A percentile compares a stretch with the other conserved stretches of the same genome.
Conservation (phyloP, 2,888 invertebrate genomes). For the Phytoseiulus persimilis region DNA sequence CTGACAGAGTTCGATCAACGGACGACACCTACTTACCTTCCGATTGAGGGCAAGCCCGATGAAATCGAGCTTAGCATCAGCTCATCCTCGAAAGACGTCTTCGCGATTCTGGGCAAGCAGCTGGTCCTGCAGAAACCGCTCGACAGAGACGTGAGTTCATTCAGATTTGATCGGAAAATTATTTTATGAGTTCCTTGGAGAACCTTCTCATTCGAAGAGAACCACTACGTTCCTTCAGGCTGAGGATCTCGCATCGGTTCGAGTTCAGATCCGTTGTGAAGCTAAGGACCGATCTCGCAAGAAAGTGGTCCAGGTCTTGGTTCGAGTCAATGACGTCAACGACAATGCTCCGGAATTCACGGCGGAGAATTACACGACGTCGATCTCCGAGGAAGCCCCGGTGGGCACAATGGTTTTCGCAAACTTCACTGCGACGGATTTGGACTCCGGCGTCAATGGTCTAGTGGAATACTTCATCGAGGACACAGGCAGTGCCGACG, state of each 20-base stretch:
- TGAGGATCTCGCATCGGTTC: constrained; percentile 43
- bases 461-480: constrained; percentile 75
- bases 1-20: constrained; percentile 70
- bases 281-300: constrained; percentile 39
- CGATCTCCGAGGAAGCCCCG: constrained; percentile 78
- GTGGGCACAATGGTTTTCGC: constrained; percentile 77
- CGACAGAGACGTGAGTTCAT: constrained; percentile 64
- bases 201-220: neutral
- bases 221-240: constrained; percentile 37
- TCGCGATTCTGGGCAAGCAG: constrained; percentile 71
- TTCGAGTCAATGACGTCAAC: constrained; percentile 78
- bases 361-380: constrained; percentile 72
- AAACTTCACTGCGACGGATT: constrained; percentile 67
- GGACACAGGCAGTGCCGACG: constrained; percentile 55
- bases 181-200: no score
- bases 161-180: no score
- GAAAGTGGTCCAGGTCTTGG: constrained; percentile 74
- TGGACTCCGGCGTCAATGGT: constrained; percentile 78
- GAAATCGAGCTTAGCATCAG: constrained; percentile 43
- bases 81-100: constrained; percentile 50
- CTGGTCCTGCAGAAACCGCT: constrained; percentile 68
- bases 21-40: constrained; percentile 69
- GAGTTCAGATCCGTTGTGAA: constrained; percentile 58
- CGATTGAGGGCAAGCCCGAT: constrained; percentile 68
- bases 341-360: constrained; percentile 78